Base-by-base conservation (phyloP, 1,140 invertebrate species). In the Cydia fagiglandana region DNA sequence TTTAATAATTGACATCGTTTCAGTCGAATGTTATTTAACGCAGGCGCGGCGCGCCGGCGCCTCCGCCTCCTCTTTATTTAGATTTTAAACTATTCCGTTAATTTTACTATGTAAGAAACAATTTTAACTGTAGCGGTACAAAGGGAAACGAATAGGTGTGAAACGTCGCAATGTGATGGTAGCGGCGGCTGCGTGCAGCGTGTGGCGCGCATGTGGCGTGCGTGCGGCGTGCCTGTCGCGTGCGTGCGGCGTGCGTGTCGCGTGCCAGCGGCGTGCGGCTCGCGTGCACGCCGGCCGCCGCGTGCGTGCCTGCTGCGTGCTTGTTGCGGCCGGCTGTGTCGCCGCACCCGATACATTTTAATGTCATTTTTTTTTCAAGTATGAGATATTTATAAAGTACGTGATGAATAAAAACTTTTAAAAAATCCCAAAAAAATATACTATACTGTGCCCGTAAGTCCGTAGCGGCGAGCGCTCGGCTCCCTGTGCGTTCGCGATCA, bases 321-420 rank as follows among this genome's bases (percentile, higher is more conserved):
- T 15, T 56, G 53, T 83, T 82, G 84, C 81, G 83, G 85, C 80
- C 77, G 83, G 85, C 80, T 77, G 78, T 82, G 80, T 53, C 30
- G 64, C 64, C 56, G 24, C 75, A 85, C 86, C 86, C 86, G 88
- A 88, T 88, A 87, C 88, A 87, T 89, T 86, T 90, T 88, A 89
- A 89, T 91, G 88, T 90, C 89, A 87, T 88, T 91, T 91, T 90
- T 91, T 91, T 91, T 91, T 92, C 90, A 90, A 90, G 86, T 90
- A 91, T 90, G 85, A 92, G 85, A 90, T 92, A 91, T 91, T 92
- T 92, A 92, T 92, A 91, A 90, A 92, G 87, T 91, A 91, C 88
- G 90, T 91, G 90, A 90, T 80, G 85, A 85, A 87, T 85, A 89
- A 89, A 89, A 88, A 81, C 79, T 83, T 81, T 79, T 1, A 82